Base-by-base conservation (phyloP, 2,888 invertebrate species). In the Himalopsyche anomala region DNA sequence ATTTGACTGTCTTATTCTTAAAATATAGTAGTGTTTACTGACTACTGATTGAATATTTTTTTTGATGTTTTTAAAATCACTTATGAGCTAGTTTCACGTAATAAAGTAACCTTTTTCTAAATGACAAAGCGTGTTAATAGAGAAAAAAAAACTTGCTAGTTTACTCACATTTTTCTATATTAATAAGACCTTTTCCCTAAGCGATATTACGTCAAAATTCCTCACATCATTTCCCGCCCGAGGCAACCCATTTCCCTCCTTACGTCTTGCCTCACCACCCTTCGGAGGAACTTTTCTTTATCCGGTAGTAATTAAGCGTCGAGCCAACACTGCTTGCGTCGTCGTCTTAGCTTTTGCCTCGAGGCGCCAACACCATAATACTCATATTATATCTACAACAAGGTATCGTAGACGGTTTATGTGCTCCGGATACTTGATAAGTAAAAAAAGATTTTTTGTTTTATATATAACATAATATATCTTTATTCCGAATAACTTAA, bases 271-370 rank as follows among this genome's bases (percentile, higher is more conserved):
- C 74, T 45, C 80, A 79, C 81, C 85, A 80, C 84, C 85, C 84
- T 86, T 83, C 83, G 69, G 86, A 84, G 86, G 85, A 86, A 88
- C 89, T 88, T 89, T 86, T 87, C 89, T 88, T 89, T 89, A 84
- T 84, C 86, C 86, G 88, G 87, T 84, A 86, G 88, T 84, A 85
- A 89, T 85, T 89, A 89, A 89, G 89, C 88, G 83, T 83, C 85
- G 83, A 81, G 54, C 80, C 84, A 62, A 62, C 62, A 62, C 62
- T 62, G 62, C 62, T 28, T 62, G 62, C 62, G 19, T 28, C 62
- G 62, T 62, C 62, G 62, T 62, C 62, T 62, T 62, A 62, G 62
- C 62, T 62, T 56, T 62, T 28, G 80, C 40, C 40, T 38, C 11
- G 38, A 80, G 42, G 80, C 80, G 80, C 42, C 54, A 42, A 51